phyloP scores from a whole-genome alignment of 1,140 invertebrate genomes.

The Neoseiulus cucumeris region DNA sequence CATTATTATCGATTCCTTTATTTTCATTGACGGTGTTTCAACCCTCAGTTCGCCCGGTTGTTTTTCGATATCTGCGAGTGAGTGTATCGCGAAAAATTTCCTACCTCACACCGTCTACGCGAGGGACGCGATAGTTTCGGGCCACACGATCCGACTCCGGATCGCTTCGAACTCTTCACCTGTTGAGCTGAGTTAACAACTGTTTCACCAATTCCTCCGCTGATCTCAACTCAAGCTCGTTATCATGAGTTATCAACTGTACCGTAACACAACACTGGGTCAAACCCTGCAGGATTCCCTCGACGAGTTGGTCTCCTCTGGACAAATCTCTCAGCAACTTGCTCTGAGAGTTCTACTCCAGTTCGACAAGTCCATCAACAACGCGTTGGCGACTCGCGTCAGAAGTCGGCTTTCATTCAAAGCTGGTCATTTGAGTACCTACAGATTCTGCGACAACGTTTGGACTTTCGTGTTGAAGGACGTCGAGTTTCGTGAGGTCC shows the following conservation, averaged over 20 bases:
- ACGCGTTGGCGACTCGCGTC: conserved; percentile 69
- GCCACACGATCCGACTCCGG: too few species aligned
- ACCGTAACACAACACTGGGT: conserved; percentile 89
- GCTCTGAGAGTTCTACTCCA: conserved; percentile 79
- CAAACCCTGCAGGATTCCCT: conserved; percentile 87
- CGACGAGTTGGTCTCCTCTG: conserved; percentile 79
- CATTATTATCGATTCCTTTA: too few species aligned
- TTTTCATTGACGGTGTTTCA: too few species aligned
- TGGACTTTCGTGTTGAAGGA: conserved; percentile 99
- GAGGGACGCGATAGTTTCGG: too few species aligned
- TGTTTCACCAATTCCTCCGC: too few species aligned
- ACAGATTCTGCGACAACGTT: conserved; percentile 98
- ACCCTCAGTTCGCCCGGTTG: too few species aligned
- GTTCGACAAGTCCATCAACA: conserved; percentile 93
- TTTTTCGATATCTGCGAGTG: too few species aligned
- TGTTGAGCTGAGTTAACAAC: too few species aligned
- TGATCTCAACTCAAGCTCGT: too few species aligned
- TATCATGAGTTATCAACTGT: conserved; percentile 55
- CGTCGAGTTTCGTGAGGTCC: conserved; percentile 89
- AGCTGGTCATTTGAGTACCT: conserved; percentile 89
- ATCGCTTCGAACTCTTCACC: too few species aligned
- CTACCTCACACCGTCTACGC: too few species aligned
- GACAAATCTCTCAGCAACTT: conserved; percentile 76
- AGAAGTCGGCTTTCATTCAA: conserved; percentile 83
- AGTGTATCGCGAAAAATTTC: too few species aligned